Evolutionary conservation across 2,113 vertebrate species (phyloP).

Genomic region (Lipophrys pholis): DNA sequence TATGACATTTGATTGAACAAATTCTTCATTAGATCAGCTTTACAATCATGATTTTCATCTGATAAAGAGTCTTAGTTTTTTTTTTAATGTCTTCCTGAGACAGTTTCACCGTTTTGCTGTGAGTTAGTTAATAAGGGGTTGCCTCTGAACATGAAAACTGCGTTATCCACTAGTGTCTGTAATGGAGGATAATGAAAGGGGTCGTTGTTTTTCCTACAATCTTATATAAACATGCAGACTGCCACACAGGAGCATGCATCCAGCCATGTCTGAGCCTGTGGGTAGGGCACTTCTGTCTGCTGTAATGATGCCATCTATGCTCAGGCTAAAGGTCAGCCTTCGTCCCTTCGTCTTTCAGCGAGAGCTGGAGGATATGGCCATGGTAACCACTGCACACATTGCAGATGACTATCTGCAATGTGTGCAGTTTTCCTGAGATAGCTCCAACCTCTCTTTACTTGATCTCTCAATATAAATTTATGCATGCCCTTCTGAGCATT

Average conservation of each 20-base stretch:
- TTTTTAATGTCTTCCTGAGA: not conserved
- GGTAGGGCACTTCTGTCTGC: slow-evolving; percentile 28
- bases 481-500: not conserved
- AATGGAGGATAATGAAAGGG: slow-evolving; percentile 5
- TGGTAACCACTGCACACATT: slow-evolving; percentile 16
- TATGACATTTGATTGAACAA: slow-evolving; percentile 2
- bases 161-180: slow-evolving; percentile 1
- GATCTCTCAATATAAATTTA: no score
- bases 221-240: not conserved
- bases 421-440: not conserved
- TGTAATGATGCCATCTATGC: slow-evolving; percentile 41
- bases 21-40: not conserved
- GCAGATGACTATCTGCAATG: not conserved
- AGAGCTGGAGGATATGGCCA: slow-evolving; percentile 32
- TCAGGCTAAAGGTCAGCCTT: slow-evolving; percentile 41
- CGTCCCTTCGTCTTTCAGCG: slow-evolving; percentile 21
- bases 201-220: not conserved
- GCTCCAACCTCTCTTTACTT: not conserved
- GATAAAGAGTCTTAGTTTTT: not conserved
- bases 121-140: not conserved
- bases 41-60: not conserved
- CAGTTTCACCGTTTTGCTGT: not conserved
- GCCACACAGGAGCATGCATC: not conserved
- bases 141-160: not conserved
- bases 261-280: not conserved